Percentiles rank a stretch among this genome's conserved stretches.
Evolutionary conservation across 2,888 invertebrate species (phyloP).

Genomic region (Drosophila mimetica): DNA sequence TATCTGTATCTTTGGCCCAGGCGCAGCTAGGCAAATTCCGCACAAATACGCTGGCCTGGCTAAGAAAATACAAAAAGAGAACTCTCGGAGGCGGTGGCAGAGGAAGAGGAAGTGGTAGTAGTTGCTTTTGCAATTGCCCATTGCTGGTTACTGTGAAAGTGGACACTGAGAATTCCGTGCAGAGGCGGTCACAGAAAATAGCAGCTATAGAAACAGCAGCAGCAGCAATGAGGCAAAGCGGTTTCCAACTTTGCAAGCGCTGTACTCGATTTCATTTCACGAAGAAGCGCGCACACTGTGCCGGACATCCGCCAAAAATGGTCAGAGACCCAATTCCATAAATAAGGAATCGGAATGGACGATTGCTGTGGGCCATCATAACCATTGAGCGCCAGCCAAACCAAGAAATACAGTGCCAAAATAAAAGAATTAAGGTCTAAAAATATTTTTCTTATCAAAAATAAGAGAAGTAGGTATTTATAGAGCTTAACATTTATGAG

Average conservation of each 20-base stretch:
- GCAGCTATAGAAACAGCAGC: conserved; percentile 27
- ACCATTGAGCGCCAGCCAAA: conserved; percentile 7
- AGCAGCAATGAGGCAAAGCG: conserved; percentile 56
- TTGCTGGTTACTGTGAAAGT: conserved; percentile 71
- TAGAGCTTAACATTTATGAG: neutral
- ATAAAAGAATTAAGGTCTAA: neutral
- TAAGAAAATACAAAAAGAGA: conserved; percentile 4
- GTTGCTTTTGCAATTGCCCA: conserved; percentile 51
- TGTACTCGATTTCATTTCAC: conserved; percentile 76
- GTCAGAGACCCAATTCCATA: conserved; percentile 14
- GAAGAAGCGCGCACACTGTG: conserved; percentile 64
- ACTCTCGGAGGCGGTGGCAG: conserved; percentile 11
- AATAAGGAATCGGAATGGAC: conserved; percentile 8
- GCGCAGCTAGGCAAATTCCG: conserved; percentile 73
- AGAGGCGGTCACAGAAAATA: conserved; percentile 50
- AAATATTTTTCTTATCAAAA: neutral
- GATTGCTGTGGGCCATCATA: neutral
- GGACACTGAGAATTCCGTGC: conserved; percentile 56
- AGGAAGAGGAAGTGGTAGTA: conserved; percentile 38
- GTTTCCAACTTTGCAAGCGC: conserved; percentile 62
- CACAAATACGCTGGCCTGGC: conserved; percentile 31
- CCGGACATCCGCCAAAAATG: conserved; percentile 40
- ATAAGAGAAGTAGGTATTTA: neutral
- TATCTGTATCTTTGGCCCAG: conserved; percentile 61
- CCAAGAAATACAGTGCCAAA: neutral